Base-by-base conservation (phyloP, 2,113 vertebrate genomes). In the Meriones unguiculatus region DNA sequence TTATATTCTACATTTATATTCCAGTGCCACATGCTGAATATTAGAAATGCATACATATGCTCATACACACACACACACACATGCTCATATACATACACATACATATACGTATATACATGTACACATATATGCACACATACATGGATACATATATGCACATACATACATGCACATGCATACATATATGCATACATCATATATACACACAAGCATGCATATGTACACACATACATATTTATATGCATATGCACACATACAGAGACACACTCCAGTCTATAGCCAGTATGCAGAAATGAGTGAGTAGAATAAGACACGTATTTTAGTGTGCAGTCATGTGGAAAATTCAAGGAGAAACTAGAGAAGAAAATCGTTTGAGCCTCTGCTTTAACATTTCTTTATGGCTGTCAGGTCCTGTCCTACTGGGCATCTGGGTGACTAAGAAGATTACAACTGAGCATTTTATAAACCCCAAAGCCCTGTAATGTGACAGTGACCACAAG, bases 141-240 rank as follows among this genome's bases (percentile, higher is more conserved):
- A 75, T 25, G 14, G 32, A 17, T 14, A 35, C 41, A 46, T 25
- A 46, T 25, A 30, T 6, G 50, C 25, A 46, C 7, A 10, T 20
- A 72, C 7, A 20, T 1, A 70, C 1, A 8, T 13, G 25, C 13
- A 28, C 3, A 28, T 1, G 8, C 57, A 84, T 4, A 0, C 7
- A 57, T 13, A 10, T 24, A 7, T 1, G 17, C 15, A 80, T 3
- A 73, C 14, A 70, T 41, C 7, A 62, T 10, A 15, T 11, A 15
- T 6, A 82, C 2, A 62, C 22, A 38, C 1, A 18, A 6, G 22
- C 5, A 7, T 13, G 24, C 50, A 54, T 10, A 8, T 11, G 46
- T 15, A 70, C 2, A 87, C 11, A 75, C 1, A 78, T 30, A 4
- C 46, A 46, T 46, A 4, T 46, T 46, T 46, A 46, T 46, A 46